Evolutionary conservation across 35 echinoderm and acorn worm genomes (phyloP).

Genomic region (Apostichopus japonicus): DNA sequence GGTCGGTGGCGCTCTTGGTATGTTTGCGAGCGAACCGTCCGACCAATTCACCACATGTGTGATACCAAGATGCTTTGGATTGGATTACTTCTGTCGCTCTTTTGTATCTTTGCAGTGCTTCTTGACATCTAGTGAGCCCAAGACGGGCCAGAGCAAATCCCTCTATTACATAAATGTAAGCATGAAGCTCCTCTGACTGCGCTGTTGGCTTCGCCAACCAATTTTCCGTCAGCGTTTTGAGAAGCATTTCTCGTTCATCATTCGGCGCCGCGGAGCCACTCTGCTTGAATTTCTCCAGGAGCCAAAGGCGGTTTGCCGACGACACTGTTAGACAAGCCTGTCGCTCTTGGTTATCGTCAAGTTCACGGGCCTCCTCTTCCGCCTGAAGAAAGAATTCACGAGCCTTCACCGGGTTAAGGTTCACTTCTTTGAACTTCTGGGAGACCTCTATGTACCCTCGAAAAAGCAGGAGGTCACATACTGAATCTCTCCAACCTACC

Average conservation of each 20-base stretch:
- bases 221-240: background rate
- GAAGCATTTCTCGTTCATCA: background rate
- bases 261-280: background rate
- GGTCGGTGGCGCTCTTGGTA: background rate
- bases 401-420: constrained; percentile 11
- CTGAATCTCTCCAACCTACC: background rate
- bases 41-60: background rate
- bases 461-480: constrained; percentile 20
- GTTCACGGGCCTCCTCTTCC: background rate
- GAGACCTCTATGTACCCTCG: constrained; percentile 33
- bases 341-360: constrained; percentile 1
- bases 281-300: background rate
- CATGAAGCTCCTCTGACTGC: too few relatives aligned
- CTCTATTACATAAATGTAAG: background rate
- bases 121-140: background rate
- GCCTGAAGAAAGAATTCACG: constrained; percentile 3
- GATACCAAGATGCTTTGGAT: constrained; percentile 10
- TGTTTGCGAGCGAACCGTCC: background rate
- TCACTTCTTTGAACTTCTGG: background rate
- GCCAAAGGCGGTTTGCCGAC: constrained; percentile 27
- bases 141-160: constrained; percentile 30
- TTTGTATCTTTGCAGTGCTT: constrained; percentile 5
- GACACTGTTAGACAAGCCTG: background rate
- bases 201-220: too few relatives aligned
- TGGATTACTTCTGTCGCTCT: background rate